Evolutionary conservation across 2,888 invertebrate genomes (phyloP), one percentile per base, ranked within the genome.

Genomic region (Tetragonisca angustula): DNA sequence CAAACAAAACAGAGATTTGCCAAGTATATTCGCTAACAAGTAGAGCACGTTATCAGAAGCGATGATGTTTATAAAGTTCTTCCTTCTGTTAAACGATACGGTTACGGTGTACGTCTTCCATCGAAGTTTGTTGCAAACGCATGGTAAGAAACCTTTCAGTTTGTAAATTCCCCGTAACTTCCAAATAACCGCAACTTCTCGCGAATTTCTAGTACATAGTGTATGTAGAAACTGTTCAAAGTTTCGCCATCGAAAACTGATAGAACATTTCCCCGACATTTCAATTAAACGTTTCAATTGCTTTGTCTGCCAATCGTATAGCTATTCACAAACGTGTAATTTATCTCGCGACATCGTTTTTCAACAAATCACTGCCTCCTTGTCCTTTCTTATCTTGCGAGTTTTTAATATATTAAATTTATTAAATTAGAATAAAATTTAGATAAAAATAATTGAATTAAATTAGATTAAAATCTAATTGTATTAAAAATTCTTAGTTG

Each of bases 71-170:
- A 36, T 62, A 56, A 81, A 79, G 80, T 73, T 74, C 56, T 32
- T 50, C 27, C 17, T 19, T 54, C 24, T 15, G 24, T 43, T 68
- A 21, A 62, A 56, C 52, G 36, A 43, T 69, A 43, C 50, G 50
- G 52, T 70, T 76, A 64, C 27, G 1, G 24, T 11, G 24, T 65
- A 43, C 62, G 62, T 56, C 36, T 62, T 68, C 50, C 24, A n/a
- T 50, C 50, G 50, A 80, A 80, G 69, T 81, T 81, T 50, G 62
- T 54, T 52, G 68, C n/a, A 56, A 81, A 79, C 81, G 62, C 50
- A 81, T 32, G 52, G 61, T 52, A 71, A 71, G 75, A 82, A 75
- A 75, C 75, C 82, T 82, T 81, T 75, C 61, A 54, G 81, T 75
- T 80, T 59, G 81, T 81, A 71, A 82, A 81, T 82, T 81, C 61